phyloP scores from a whole-genome alignment of 2,888 invertebrate species.

The Deroplatys truncata region DNA sequence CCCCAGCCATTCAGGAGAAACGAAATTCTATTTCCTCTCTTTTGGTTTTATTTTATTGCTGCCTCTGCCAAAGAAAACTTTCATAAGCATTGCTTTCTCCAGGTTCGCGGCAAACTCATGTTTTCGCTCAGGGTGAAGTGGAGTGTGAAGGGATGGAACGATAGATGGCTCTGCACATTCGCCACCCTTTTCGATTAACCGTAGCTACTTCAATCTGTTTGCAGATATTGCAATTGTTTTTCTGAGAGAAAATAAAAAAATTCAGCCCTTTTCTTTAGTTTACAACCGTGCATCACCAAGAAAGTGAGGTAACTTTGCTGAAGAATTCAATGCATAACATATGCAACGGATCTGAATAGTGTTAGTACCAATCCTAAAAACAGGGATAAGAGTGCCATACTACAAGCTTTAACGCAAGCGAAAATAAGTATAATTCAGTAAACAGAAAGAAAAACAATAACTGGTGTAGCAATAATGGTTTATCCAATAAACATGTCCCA shows the following conservation, averaged over 20 bases:
- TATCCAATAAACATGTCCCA: too few relatives aligned
- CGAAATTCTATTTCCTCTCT: neutral
- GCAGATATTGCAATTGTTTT: neutral
- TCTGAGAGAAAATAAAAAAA: neutral
- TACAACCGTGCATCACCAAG: neutral
- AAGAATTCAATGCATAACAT: too few relatives aligned
- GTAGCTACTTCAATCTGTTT: neutral
- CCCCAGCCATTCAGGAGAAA: neutral
- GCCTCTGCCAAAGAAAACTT: neutral
- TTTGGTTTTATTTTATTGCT: neutral
- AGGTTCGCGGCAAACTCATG: neutral
- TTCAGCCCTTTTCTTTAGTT: neutral
- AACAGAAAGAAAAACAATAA: too few relatives aligned
- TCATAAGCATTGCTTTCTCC: neutral
- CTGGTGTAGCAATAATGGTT: too few relatives aligned
- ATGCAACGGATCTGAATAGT: too few relatives aligned
- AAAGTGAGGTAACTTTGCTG: too few relatives aligned
- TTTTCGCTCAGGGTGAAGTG: neutral
- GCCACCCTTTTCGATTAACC: neutral
- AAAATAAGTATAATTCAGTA: too few relatives aligned
- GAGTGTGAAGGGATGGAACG: neutral
- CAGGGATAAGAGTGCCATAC: too few relatives aligned
- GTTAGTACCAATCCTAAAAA: too few relatives aligned
- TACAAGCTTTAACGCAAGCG: too few relatives aligned
- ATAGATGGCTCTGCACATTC: neutral